Evolutionary conservation across 1,140 invertebrate species (phyloP).

Genomic region (Trichonephila clavipes): DNA sequence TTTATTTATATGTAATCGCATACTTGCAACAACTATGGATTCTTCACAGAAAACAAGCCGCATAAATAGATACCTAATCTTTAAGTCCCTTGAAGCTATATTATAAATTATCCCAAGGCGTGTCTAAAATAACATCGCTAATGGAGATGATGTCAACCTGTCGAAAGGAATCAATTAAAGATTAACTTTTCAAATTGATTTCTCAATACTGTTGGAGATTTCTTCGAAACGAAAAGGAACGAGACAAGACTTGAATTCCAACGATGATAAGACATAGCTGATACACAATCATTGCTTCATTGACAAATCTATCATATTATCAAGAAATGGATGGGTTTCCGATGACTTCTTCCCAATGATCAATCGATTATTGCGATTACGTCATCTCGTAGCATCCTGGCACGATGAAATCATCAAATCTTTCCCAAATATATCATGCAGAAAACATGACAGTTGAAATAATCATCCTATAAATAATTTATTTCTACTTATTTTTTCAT

Average conservation of each 20-base stretch:
- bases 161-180: slow-evolving; percentile 36
- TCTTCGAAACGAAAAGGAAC: background rate
- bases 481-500: background rate
- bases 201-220: slow-evolving; percentile 6
- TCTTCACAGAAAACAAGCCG: background rate
- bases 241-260: slow-evolving; percentile 4
- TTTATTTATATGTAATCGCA: background rate
- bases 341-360: background rate
- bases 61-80: slow-evolving; percentile 8
- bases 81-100: background rate
- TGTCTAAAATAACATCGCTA: slow-evolving; percentile 31
- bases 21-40: background rate
- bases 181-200: slow-evolving; percentile 42
- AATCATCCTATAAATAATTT: background rate
- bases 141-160: slow-evolving; percentile 31
- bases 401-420: background rate
- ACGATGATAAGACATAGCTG: background rate
- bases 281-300: background rate
- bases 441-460: slow-evolving; percentile 2
- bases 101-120: slow-evolving; percentile 29
- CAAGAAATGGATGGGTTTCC: background rate
- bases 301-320: background rate
- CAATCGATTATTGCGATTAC: background rate
- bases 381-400: background rate
- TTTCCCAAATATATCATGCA: background rate